phyloP scores from a whole-genome alignment of 2,888 invertebrate species.

The Andrena haemorrhoa region DNA sequence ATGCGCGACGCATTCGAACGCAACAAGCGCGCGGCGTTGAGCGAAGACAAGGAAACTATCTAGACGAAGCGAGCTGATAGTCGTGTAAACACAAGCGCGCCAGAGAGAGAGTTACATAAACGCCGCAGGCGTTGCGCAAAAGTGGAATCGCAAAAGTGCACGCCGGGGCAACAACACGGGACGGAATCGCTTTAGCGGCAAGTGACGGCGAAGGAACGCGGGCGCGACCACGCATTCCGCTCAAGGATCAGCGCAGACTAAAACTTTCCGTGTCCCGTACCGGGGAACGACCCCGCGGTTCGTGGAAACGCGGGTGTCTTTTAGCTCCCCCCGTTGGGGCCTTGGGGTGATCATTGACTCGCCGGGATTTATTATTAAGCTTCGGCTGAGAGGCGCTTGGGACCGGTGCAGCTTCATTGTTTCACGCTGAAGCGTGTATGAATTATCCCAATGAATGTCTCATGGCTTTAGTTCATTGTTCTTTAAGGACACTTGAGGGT shows the following conservation, averaged over 20 bases:
- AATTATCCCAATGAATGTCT: too few relatives aligned
- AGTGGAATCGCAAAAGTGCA: background rate
- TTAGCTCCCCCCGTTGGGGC: constrained; percentile 23
- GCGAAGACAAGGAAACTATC: constrained; percentile 15
- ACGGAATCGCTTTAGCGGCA: background rate
- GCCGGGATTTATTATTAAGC: background rate
- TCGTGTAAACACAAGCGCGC: constrained; percentile 23
- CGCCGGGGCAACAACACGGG: background rate
- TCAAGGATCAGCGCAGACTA: background rate
- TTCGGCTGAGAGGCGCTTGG: constrained; percentile 5
- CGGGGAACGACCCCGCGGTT: background rate
- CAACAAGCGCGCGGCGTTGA: background rate
- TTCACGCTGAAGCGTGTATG: background rate
- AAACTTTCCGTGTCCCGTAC: constrained; percentile 10
- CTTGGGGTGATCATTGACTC: constrained; percentile 29
- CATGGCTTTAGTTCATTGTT: too few relatives aligned
- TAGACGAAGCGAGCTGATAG: constrained; percentile 26
- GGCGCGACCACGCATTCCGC: too few relatives aligned
- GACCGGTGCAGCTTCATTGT: constrained; percentile 19
- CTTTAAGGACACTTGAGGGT: too few relatives aligned
- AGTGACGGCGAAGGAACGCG: background rate
- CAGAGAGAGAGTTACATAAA: constrained; percentile 33
- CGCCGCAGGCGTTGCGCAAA: constrained; percentile 24
- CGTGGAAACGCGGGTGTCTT: background rate
- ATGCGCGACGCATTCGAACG: background rate